These are phyloP conservation scores for Villa cingulata DNA, from an alignment of 2,888 invertebrate genomes.

Conservation along the genomic window DNA sequence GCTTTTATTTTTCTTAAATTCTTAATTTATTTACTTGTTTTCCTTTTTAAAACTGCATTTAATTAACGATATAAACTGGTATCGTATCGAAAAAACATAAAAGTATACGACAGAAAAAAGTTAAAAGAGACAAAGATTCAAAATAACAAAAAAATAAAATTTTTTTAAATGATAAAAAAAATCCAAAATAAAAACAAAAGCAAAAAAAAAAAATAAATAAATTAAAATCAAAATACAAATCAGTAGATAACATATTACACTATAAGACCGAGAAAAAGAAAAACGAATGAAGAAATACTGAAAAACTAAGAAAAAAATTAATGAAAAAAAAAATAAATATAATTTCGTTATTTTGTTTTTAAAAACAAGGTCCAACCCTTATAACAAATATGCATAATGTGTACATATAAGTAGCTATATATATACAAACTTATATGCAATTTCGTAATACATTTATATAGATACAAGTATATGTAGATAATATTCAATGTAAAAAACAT, in stretches of 20 bases:
- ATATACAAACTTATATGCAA: too few relatives aligned
- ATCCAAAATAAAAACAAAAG: not conserved
- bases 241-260: not conserved
- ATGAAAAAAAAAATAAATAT: too few relatives aligned
- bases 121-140: not conserved
- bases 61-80: slow-evolving; percentile 3
- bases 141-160: not conserved
- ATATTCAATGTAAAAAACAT: too few relatives aligned
- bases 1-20: slow-evolving; percentile 4
- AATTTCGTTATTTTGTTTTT: too few relatives aligned
- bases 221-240: not conserved
- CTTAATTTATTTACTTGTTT: slow-evolving; percentile 6
- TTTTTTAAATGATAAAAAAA: not conserved
- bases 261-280: too few relatives aligned
- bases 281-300: too few relatives aligned
- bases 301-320: too few relatives aligned
- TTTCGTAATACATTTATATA: too few relatives aligned
- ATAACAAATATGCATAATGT: too few relatives aligned
- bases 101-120: not conserved
- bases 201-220: not conserved
- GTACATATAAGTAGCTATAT: too few relatives aligned
- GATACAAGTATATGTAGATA: too few relatives aligned
- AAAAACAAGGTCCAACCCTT: too few relatives aligned
- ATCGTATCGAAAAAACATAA: not conserved
- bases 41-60: slow-evolving; percentile 5